A percentile compares a stretch with the other conserved stretches of the same genome.
phyloP scores from a whole-genome alignment of 64 coral and sea anemone species.

The Actinia equina region DNA sequence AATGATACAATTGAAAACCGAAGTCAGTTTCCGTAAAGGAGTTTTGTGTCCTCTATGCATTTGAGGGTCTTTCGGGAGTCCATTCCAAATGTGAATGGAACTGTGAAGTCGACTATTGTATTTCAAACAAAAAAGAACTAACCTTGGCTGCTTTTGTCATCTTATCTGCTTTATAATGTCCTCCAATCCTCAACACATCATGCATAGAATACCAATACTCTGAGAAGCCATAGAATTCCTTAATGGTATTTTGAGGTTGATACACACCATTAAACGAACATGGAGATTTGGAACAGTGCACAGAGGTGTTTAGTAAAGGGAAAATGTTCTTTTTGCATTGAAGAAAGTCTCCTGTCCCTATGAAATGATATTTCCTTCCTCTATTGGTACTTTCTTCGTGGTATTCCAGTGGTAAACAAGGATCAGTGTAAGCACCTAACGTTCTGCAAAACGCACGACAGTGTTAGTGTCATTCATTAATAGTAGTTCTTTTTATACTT shows the following conservation, averaged over 20 bases:
- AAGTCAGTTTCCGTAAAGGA: too few relatives aligned
- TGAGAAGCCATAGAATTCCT: conserved; percentile 93
- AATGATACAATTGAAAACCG: too few relatives aligned
- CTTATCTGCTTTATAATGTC: conserved; percentile 68
- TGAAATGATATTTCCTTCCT: conserved; percentile 63
- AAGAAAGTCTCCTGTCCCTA: conserved; percentile 74
- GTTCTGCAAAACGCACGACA: conserved; percentile 14
- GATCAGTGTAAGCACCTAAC: conserved; percentile 54
- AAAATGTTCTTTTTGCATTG: conserved; percentile 64
- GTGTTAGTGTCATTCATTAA: too few relatives aligned
- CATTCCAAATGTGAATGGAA: too few relatives aligned
- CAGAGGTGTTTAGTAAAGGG: conserved; percentile 68
- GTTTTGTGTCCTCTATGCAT: too few relatives aligned
- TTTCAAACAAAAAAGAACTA: not conserved
- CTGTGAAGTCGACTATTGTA: too few relatives aligned
- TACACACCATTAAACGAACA: conserved; percentile 93
- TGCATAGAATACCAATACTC: conserved; percentile 99
- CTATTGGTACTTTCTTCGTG: conserved; percentile 58
- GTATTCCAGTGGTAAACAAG: conserved; percentile 70
- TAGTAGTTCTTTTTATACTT: too few relatives aligned
- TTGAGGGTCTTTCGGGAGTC: too few relatives aligned
- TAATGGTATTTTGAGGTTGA: conserved; percentile 73
- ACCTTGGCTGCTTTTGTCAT: conserved; percentile 83
- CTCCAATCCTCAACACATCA: conserved; percentile 89
- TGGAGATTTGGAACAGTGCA: conserved; percentile 54